A percentile compares a stretch with the other conserved stretches of the same genome.
Evolutionary conservation across 2,797 vertebrate genomes (phyloP).

Genomic region (Sebastes minor): DNA sequence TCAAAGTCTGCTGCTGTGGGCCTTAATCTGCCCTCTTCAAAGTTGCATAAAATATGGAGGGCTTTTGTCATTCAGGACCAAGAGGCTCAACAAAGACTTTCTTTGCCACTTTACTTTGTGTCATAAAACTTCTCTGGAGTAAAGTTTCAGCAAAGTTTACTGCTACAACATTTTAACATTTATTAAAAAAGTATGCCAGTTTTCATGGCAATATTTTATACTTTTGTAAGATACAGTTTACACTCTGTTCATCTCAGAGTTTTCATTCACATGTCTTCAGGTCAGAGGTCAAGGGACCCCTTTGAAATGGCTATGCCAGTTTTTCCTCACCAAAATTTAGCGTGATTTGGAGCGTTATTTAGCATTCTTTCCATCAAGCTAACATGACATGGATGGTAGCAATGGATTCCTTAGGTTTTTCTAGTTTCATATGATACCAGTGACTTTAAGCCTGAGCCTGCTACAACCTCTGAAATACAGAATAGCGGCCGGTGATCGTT

Average conservation of each 20-base stretch:
- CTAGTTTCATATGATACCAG: too few species aligned
- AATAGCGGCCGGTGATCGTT: too few species aligned
- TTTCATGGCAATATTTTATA: neutral
- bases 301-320: accelerated
- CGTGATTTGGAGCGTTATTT: too few species aligned
- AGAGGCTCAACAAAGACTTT: conserved; percentile 22
- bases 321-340: too few species aligned
- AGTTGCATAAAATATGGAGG: conserved; percentile 54
- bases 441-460: too few species aligned
- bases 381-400: too few species aligned
- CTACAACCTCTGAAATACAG: too few species aligned
- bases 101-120: conserved; percentile 12
- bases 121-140: neutral
- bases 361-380: accelerated
- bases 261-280: too few species aligned
- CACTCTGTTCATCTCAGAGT: too few species aligned
- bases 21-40: conserved; percentile 67
- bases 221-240: too few species aligned
- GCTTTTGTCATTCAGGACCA: conserved; percentile 52
- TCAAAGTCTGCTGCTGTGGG: conserved; percentile 73
- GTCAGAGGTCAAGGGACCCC: too few species aligned
- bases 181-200: neutral
- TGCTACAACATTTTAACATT: neutral
- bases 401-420: too few species aligned
- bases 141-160: conserved; percentile 10